A percentile compares a stretch with the other conserved stretches of the same genome.
phyloP scores from a whole-genome alignment of 2,113 vertebrate genomes.

The Eleginops maclovinus region DNA sequence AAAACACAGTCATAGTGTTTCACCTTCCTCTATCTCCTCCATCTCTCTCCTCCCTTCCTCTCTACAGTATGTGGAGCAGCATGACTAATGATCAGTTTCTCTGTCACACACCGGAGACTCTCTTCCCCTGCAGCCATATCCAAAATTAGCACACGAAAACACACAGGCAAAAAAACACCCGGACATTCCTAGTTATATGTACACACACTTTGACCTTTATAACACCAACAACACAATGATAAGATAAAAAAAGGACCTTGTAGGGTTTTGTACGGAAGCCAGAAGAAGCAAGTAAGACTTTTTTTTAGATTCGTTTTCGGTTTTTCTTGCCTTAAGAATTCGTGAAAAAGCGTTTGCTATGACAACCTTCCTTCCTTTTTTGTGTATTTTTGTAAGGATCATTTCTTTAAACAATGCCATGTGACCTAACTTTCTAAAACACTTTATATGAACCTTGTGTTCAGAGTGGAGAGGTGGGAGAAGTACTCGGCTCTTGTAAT shows the following conservation, averaged over 20 bases:
- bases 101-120: conserved; percentile 74
- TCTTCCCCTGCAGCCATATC: conserved; percentile 74
- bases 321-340: no score
- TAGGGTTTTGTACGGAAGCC: background rate
- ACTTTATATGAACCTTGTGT: no score
- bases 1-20: background rate
- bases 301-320: no score
- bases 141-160: conserved; percentile 75
- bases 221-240: background rate
- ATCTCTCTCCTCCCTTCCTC: conserved; percentile 41
- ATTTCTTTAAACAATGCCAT: no score
- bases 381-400: no score
- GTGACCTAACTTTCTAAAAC: no score
- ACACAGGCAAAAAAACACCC: conserved; percentile 20
- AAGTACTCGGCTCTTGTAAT: no score
- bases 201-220: conserved; percentile 23
- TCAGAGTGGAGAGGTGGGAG: no score
- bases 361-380: no score
- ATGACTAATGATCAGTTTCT: conserved; percentile 81
- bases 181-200: background rate
- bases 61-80: conserved; percentile 77
- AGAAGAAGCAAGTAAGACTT: no score
- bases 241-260: background rate
- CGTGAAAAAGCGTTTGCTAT: no score
- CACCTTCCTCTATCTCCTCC: conserved; percentile 37